A percentile compares a stretch with the other conserved stretches of the same genome.
These are phyloP conservation scores for Hermetia illucens DNA, from an alignment of 1,140 invertebrate genomes.

Conservation along the genomic window DNA sequence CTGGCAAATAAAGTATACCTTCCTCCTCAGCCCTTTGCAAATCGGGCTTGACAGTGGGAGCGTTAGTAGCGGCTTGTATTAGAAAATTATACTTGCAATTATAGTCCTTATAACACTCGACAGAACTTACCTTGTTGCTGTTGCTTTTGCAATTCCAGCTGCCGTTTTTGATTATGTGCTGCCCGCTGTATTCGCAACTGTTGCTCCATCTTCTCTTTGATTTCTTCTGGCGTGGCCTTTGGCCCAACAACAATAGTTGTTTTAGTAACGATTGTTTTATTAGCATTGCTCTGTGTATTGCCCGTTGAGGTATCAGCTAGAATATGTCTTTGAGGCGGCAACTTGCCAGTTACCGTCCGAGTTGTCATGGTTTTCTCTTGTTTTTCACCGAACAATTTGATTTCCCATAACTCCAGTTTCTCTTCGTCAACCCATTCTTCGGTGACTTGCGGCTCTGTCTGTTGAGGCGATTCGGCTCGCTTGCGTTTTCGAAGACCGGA, in stretches of 20 bases:
- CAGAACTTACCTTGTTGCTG: background rate
- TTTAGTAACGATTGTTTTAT: slow-evolving; percentile 9
- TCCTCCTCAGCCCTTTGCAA: background rate
- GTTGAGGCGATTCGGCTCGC: slow-evolving; percentile 76
- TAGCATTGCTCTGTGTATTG: slow-evolving; percentile 1
- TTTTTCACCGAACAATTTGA: slow-evolving; percentile 88
- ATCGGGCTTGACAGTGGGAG: too few species aligned
- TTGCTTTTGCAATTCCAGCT: slow-evolving; percentile 35
- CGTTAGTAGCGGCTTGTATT: background rate
- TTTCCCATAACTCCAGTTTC: slow-evolving; percentile 92
- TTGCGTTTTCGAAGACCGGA: slow-evolving; percentile 86
- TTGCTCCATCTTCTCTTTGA: slow-evolving; percentile 84
- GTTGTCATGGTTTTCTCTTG: slow-evolving; percentile 49
- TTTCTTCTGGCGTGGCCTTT: slow-evolving; percentile 57
- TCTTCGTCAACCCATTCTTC: slow-evolving; percentile 96
- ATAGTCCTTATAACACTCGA: too few species aligned
- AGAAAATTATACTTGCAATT: background rate
- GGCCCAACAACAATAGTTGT: slow-evolving; percentile 31
- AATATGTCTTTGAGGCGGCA: slow-evolving; percentile 36
- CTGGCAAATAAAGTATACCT: too few species aligned
- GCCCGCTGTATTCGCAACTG: slow-evolving; percentile 72
- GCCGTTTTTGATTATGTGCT: slow-evolving; percentile 73
- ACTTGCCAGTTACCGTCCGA: slow-evolving; percentile 55
- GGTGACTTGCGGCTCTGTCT: slow-evolving; percentile 75
- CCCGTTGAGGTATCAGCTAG: slow-evolving; percentile 12